These are phyloP conservation scores for Cryptocephalus moraei DNA, from an alignment of 2,888 invertebrate genomes.

Conservation along the genomic window DNA sequence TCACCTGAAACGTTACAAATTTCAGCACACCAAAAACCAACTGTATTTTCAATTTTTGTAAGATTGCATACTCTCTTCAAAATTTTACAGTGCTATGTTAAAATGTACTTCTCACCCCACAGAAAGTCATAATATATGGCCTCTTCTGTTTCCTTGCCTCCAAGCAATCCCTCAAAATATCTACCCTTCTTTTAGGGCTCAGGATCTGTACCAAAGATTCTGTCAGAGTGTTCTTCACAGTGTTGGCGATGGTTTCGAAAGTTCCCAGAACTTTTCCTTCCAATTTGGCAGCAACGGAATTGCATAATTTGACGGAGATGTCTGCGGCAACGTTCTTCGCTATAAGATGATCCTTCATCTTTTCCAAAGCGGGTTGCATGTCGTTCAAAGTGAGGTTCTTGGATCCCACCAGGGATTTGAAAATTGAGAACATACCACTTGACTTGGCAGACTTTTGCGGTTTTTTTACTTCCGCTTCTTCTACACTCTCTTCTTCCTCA, in stretches of 20 bases:
- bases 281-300: slow-evolving; percentile 80
- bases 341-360: slow-evolving; percentile 91
- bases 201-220: slow-evolving; percentile 90
- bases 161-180: slow-evolving; percentile 91
- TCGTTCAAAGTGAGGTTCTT: slow-evolving; percentile 75
- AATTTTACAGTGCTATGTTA: no score
- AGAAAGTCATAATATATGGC: slow-evolving; percentile 95
- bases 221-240: slow-evolving; percentile 77
- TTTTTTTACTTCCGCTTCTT: slow-evolving; percentile 13
- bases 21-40: neutral
- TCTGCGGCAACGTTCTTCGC: slow-evolving; percentile 96
- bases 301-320: slow-evolving; percentile 87
- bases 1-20: slow-evolving; percentile 35
- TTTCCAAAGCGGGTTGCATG: slow-evolving; percentile 80
- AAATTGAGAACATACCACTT: slow-evolving; percentile 72
- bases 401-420: slow-evolving; percentile 75
- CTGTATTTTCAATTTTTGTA: neutral
- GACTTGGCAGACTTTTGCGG: slow-evolving; percentile 17
- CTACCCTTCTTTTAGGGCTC: slow-evolving; percentile 88
- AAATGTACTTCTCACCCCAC: slow-evolving; percentile 56
- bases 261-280: slow-evolving; percentile 92
- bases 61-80: no score
- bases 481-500: slow-evolving; percentile 39
- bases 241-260: slow-evolving; percentile 83
- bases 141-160: slow-evolving; percentile 69